Evolutionary conservation across 2,113 vertebrate genomes (phyloP), one percentile per base, ranked within the genome.

Genomic region (Menura novaehollandiae): DNA sequence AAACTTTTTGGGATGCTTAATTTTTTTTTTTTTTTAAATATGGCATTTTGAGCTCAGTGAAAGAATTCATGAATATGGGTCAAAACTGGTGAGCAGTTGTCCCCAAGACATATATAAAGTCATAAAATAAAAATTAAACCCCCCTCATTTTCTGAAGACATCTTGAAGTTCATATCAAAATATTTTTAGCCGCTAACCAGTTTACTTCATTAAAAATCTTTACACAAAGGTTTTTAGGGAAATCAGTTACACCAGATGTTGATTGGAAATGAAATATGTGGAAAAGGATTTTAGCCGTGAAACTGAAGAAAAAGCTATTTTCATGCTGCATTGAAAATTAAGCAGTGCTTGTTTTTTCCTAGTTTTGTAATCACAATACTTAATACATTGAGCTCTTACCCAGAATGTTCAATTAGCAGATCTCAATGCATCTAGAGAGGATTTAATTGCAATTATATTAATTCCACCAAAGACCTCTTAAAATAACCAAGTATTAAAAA

Each of bases 401-500:
- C 63, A 80, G 63, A 83, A 64, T 44, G 18, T 89, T 89, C 85
- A 78, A 80, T 85, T 96, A 94, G 35, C 43, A 82, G 47, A 82
- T 87, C 47, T 93, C 69, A 75, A 14, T 44, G 26, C 64, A 84
- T 71, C 77, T 63, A 77, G 39, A 87, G 28, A 88, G 39, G 44
- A 82, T 89, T 93, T 89, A 95, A 75, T 91, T 93, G 64, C 52
- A 89, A 72, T 91, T 94, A 59, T 53, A 75, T 74, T 75, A 22
- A 78, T 87, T 82, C 47, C 39, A 87, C 51, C 43, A 55, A 91
- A 94, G 52, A 59, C 39, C 60, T 87, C 87, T 89, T 80, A 86
- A 95, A 93, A 93, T 67, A 87, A 74, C 43, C 51, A 81, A 89
- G 24, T 92, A 74, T 80, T 89, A 86, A 84, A 91, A 92, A 68